Percentiles rank a stretch among this genome's conserved stretches.
Conservation (phyloP, 1,140 invertebrate genomes). For the Heliconius eleuchia region DNA sequence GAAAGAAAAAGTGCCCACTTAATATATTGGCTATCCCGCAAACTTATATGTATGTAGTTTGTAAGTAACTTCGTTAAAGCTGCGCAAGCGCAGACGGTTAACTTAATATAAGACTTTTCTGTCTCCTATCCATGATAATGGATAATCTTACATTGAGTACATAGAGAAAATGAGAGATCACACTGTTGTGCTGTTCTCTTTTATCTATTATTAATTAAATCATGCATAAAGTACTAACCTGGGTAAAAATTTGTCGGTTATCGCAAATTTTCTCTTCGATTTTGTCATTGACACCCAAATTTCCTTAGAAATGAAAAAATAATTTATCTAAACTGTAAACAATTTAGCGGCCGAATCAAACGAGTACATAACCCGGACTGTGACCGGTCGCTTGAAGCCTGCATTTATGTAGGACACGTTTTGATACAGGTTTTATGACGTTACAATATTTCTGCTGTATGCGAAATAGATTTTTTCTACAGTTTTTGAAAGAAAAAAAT, state of each 20-base stretch:
- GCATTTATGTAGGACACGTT: slow-evolving; percentile 58
- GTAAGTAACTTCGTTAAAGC: neutral
- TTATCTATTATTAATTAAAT: neutral
- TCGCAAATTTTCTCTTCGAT: slow-evolving; percentile 79
- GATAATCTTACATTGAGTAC: too few species aligned
- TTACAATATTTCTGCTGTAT: slow-evolving; percentile 13
- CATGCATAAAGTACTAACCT: slow-evolving; percentile 58
- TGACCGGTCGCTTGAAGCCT: slow-evolving; percentile 30
- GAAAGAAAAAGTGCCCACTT: too few species aligned
- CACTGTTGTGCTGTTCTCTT: too few species aligned
- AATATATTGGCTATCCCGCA: neutral
- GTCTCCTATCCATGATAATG: neutral
- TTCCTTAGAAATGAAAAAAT: slow-evolving; percentile 58
- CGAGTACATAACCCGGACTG: slow-evolving; percentile 52
- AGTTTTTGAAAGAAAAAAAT: too few species aligned
- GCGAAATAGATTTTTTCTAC: neutral
- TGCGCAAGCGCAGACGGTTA: neutral
- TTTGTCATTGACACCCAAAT: slow-evolving; percentile 82
- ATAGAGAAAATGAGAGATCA: too few species aligned
- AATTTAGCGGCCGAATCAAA: slow-evolving; percentile 59
- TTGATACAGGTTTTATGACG: slow-evolving; percentile 52
- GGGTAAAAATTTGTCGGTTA: slow-evolving; percentile 80
- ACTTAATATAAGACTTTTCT: neutral
- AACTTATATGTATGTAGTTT: too few species aligned
- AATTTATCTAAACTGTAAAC: slow-evolving; percentile 55